Conservation (phyloP, 1,140 invertebrate species). For the Globodera rostochiensis region DNA sequence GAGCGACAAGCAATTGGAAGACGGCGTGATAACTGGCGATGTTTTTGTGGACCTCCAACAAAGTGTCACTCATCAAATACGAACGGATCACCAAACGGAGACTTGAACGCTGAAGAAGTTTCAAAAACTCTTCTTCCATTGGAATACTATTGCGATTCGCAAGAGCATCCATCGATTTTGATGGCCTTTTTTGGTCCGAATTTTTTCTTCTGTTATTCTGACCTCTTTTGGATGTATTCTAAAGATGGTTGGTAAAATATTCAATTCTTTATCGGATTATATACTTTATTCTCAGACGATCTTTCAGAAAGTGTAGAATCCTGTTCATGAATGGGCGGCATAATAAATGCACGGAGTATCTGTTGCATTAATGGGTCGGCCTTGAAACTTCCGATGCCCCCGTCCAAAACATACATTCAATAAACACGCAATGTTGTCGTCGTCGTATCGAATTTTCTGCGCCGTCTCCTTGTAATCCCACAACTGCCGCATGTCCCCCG, state of each 20-base stretch:
- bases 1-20: constrained; percentile 28
- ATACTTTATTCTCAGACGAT: neutral
- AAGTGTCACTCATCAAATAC: constrained; percentile 30
- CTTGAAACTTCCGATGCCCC: neutral
- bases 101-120: constrained; percentile 22
- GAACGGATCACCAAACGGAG: constrained; percentile 6
- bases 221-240: too few species aligned
- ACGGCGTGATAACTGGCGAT: constrained; percentile 16
- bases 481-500: neutral
- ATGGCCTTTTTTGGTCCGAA: neutral
- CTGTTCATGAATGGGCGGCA: neutral
- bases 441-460: constrained; percentile 18
- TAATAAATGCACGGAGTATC: constrained; percentile 22
- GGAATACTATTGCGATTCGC: neutral
- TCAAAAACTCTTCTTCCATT: constrained; percentile 13
- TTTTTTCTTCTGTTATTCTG: neutral
- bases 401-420: constrained; percentile 19
- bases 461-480: constrained; percentile 11
- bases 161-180: neutral
- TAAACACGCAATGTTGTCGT: constrained; percentile 20
- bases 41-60: constrained; percentile 31
- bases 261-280: too few species aligned
- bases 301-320: neutral
- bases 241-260: neutral
- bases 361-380: neutral